These are phyloP conservation scores for Danio tinwini DNA, from an alignment of 2,797 vertebrate genomes.

Conservation along the genomic window DNA sequence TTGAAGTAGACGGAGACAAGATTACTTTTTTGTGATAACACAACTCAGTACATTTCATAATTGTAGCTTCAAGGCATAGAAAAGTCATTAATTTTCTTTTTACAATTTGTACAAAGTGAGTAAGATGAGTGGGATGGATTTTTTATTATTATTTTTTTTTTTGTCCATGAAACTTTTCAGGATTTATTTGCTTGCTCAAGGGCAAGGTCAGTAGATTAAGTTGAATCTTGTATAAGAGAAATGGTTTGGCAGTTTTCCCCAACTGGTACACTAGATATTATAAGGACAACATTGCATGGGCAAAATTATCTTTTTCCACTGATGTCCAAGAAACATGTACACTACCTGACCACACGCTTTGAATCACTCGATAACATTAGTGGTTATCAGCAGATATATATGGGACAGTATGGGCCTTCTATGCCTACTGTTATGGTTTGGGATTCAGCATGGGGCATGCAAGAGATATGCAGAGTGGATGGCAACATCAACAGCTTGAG, in stretches of 20 bases:
- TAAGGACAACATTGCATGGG: neutral
- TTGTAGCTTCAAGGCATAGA: slow-evolving; percentile 13
- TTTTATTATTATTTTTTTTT: neutral
- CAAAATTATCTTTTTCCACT: neutral
- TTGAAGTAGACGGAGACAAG: slow-evolving; percentile 4
- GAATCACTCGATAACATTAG: too few relatives aligned
- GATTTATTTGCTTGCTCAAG: neutral
- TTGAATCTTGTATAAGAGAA: neutral
- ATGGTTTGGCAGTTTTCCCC: neutral
- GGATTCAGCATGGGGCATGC: too few relatives aligned
- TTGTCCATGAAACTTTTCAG: neutral
- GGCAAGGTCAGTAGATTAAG: neutral
- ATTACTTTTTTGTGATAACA: slow-evolving; percentile 19
- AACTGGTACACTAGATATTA: neutral
- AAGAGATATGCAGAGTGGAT: too few relatives aligned
- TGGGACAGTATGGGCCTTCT: too few relatives aligned
- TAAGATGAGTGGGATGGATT: neutral
- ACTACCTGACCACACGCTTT: too few relatives aligned
- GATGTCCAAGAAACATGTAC: neutral
- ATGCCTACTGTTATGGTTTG: too few relatives aligned
- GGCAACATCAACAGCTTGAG: too few relatives aligned
- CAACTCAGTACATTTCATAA: neutral
- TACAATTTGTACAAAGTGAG: neutral
- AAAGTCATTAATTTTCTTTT: neutral
- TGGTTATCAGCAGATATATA: too few relatives aligned